Base-by-base conservation (phyloP, 2,113 vertebrate genomes). In the Halichoeres trimaculatus region DNA sequence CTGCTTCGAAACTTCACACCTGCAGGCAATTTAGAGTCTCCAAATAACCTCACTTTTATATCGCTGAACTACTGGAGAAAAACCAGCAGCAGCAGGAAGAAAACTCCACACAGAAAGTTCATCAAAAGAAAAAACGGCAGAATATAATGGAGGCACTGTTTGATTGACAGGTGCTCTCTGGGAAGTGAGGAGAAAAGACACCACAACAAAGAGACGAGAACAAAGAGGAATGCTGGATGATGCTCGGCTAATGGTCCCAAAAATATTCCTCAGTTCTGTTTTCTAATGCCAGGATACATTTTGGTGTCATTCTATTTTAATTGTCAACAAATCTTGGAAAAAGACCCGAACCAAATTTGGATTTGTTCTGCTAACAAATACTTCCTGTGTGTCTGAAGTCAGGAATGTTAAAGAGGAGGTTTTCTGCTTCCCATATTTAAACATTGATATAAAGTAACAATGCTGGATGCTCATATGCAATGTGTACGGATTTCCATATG, bases 81-180 rank as follows among this genome's bases (percentile, higher is more conserved):
- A 70, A 38, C 13, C 41, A 30, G 16, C 53, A 70, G 60, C 68
- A 75, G n/a, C 58, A 50, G 20, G 20, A 76, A 62, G 23, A 57
- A 76, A 57, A 66, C 65, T 78, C 45, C 63, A 47, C 78, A 71
- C 20, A 40, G 17, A 74, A 69, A 85, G 55, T 80, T 85, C 56
- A 69, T 77, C 54, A 47, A 83, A 74, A 56, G 51, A 24, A 50
- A n/a, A 54, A 69, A 54, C 52, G 23, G 59, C 41, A 24, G 10
- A 12, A 45, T 19, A 43, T 40, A 9, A 52, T 58, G 41, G 63
- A 73, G 74, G 41, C 7, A 40, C 65, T 8, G 23, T 67, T 30
- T 77, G 81, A 82, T 50, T 74, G 76, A 75, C 57, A 67, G 73
- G 77, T 72, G 61, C 63, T 74, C 60, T 54, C 36, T 69, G 52